phyloP scores from a whole-genome alignment of 2,113 vertebrate species.

The Cathartes aura region DNA sequence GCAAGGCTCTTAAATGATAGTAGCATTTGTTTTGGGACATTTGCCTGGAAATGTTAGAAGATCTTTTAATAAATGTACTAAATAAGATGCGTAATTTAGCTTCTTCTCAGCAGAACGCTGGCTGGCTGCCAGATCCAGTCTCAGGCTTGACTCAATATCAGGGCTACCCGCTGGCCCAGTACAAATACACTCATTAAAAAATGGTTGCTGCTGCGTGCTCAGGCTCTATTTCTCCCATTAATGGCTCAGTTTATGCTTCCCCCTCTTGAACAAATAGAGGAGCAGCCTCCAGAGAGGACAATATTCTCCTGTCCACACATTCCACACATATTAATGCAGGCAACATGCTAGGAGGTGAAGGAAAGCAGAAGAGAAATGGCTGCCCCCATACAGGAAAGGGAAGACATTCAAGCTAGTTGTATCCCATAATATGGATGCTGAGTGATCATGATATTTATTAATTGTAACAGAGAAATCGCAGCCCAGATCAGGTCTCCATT shows the following conservation, averaged over 20 bases:
- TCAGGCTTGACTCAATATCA: slow-evolving; percentile 40
- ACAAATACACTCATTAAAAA: slow-evolving; percentile 75
- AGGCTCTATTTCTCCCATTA: slow-evolving; percentile 57
- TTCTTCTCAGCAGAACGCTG: neutral
- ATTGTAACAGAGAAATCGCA: neutral
- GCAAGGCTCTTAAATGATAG: slow-evolving; percentile 55
- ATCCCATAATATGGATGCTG: neutral
- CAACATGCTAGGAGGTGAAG: neutral
- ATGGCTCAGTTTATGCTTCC: slow-evolving; percentile 49
- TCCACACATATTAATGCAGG: neutral
- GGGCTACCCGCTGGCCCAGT: slow-evolving; percentile 51
- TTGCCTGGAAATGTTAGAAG: slow-evolving; percentile 64
- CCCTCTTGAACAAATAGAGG: slow-evolving; percentile 31
- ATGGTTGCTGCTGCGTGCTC: slow-evolving; percentile 32
- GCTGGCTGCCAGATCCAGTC: slow-evolving; percentile 37
- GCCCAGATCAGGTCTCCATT: neutral
- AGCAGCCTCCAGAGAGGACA: neutral
- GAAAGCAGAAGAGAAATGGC: neutral
- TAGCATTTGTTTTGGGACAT: slow-evolving; percentile 72
- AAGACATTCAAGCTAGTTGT: neutral
- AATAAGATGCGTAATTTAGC: slow-evolving; percentile 77
- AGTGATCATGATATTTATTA: neutral
- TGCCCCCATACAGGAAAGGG: neutral
- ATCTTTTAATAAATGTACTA: slow-evolving; percentile 77
- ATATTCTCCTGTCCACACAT: neutral